phyloP scores from a whole-genome alignment of 92 coral and sea anemone genomes.

The Phenganax marumi region DNA sequence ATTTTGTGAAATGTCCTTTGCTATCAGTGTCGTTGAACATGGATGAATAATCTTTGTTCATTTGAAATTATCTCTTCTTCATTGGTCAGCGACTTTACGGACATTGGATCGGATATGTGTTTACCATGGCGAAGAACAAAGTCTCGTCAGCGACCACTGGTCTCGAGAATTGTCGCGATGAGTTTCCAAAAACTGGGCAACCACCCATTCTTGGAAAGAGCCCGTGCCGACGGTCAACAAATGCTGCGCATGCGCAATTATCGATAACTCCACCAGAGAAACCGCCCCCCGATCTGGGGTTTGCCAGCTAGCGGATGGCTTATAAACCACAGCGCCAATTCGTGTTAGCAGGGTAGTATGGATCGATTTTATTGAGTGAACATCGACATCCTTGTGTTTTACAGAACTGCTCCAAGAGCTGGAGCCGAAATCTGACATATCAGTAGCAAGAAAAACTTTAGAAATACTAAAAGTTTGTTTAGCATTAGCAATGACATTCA shows the following conservation, averaged over 20 bases:
- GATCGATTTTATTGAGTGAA: constrained; percentile 35
- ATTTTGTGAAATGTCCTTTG: background rate
- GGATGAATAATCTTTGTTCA: too few species aligned
- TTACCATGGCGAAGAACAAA: constrained; percentile 48
- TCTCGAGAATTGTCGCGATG: constrained; percentile 49
- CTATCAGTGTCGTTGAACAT: background rate
- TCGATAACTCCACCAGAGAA: constrained; percentile 76
- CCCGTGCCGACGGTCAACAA: constrained; percentile 83
- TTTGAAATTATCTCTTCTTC: too few species aligned
- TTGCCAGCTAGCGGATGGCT: constrained; percentile 52
- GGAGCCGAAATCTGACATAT: constrained; percentile 76
- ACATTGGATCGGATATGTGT: too few species aligned
- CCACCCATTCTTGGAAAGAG: constrained; percentile 82
- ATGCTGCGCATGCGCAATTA: constrained; percentile 65
- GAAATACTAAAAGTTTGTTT: constrained; percentile 45
- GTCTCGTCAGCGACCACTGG: constrained; percentile 76
- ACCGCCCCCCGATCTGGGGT: constrained; percentile 75
- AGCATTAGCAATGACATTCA: constrained; percentile 50
- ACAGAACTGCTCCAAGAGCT: constrained; percentile 61
- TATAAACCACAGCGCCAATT: constrained; percentile 43
- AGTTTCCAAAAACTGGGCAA: constrained; percentile 63
- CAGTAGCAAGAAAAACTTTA: constrained; percentile 71
- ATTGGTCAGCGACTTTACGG: too few species aligned
- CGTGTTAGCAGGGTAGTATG: background rate
- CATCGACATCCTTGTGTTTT: constrained; percentile 45